Percentiles rank a stretch among this genome's conserved stretches.
phyloP scores from a whole-genome alignment of 2,113 vertebrate genomes.

The Pseudorhombus dupliciocellatus region DNA sequence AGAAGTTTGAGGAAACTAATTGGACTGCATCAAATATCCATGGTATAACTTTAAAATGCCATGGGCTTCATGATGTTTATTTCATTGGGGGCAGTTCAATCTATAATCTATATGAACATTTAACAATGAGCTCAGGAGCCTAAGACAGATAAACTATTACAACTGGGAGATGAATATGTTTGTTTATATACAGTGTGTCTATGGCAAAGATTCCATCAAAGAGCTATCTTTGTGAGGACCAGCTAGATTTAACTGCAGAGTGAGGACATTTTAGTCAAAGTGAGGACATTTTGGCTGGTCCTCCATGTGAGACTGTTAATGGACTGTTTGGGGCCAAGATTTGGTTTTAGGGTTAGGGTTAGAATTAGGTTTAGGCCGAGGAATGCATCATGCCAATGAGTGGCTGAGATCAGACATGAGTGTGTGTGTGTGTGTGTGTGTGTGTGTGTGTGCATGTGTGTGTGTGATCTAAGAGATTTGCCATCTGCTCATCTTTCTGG shows the following conservation, averaged over 20 bases:
- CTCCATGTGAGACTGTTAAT: too few relatives aligned
- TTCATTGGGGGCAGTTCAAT: neutral
- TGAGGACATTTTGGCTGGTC: too few relatives aligned
- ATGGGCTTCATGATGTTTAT: neutral
- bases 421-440: conserved; percentile 17
- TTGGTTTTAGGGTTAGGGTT: too few relatives aligned
- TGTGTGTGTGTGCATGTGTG: conserved; percentile 11
- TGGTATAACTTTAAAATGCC: too few relatives aligned
- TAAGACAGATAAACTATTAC: neutral
- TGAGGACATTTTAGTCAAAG: too few relatives aligned
- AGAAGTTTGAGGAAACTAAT: neutral
- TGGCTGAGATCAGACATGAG: neutral
- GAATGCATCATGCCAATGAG: too few relatives aligned
- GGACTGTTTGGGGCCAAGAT: too few relatives aligned
- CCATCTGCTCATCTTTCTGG: conserved; percentile 73
- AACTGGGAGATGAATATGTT: neutral
- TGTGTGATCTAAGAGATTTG: conserved; percentile 27
- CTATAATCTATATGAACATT: neutral
- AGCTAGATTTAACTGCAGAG: too few relatives aligned
- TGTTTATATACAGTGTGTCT: neutral
- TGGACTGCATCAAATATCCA: too few relatives aligned
- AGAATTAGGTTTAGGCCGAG: too few relatives aligned
- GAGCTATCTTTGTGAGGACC: too few relatives aligned
- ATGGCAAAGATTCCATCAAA: too few relatives aligned
- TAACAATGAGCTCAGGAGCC: neutral